Percentiles rank a stretch among this genome's conserved stretches.
Conservation (phyloP, 2,797 vertebrate species). For the Sandelia bainsii region DNA sequence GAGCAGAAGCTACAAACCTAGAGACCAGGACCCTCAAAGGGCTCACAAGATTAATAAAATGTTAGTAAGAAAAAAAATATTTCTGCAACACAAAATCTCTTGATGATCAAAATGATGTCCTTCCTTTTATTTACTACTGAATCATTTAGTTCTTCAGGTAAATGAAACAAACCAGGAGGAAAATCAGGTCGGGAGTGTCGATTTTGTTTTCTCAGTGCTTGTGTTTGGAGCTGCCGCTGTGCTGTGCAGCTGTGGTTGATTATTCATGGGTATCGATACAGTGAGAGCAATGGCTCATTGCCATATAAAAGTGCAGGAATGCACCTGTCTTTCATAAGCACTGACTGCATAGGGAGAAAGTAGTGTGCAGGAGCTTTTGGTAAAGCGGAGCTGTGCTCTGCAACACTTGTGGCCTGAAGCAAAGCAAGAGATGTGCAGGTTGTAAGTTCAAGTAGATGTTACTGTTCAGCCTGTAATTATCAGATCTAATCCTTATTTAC, state of each 20-base stretch:
- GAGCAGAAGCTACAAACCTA: background rate
- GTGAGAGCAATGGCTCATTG: slow-evolving; percentile 55
- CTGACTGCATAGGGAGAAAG: slow-evolving; percentile 17
- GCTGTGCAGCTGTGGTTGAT: slow-evolving; percentile 65
- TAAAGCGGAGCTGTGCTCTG: background rate
- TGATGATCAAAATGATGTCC: background rate
- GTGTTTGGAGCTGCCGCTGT: slow-evolving; percentile 45
- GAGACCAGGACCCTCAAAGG: background rate
- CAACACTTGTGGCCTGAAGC: slow-evolving; percentile 16
- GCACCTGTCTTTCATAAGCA: slow-evolving; percentile 59
- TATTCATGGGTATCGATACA: slow-evolving; percentile 78
- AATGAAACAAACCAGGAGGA: background rate
- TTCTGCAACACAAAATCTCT: background rate
- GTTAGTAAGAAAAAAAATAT: background rate
- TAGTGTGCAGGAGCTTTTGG: slow-evolving; percentile 5
- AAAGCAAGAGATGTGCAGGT: slow-evolving; percentile 7
- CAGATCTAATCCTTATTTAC: slow-evolving; percentile 34
- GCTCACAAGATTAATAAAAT: background rate
- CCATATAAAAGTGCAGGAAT: slow-evolving; percentile 66
- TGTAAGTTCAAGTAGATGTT: slow-evolving; percentile 12
- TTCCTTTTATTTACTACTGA: background rate
- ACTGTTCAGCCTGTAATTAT: slow-evolving; percentile 38
- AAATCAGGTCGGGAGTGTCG: slow-evolving; percentile 11
- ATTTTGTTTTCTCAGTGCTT: slow-evolving; percentile 25
- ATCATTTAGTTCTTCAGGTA: background rate